These are phyloP conservation scores for Rhinoraja longicauda DNA, from an alignment of 2,797 vertebrate genomes.

Conservation along the genomic window DNA sequence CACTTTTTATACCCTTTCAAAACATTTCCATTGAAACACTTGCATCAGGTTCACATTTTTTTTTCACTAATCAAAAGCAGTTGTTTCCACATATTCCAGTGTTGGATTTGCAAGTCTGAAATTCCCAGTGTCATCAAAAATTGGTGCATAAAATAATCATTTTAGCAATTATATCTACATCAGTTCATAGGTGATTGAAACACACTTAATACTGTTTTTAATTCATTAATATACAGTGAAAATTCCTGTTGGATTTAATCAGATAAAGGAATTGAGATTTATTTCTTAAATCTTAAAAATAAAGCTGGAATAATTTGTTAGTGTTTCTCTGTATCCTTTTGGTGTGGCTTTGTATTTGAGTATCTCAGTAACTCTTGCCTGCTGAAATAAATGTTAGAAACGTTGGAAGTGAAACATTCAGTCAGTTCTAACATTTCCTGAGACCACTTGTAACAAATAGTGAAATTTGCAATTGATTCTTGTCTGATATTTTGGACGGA, in stretches of 20 bases:
- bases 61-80: neutral
- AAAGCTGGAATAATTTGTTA: neutral
- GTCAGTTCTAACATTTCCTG: neutral
- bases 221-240: neutral
- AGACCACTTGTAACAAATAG: too few species aligned
- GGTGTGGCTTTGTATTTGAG: neutral
- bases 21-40: neutral
- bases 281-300: neutral
- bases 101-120: neutral
- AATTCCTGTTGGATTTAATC: neutral
- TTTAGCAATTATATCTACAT: neutral
- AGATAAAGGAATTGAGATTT: neutral
- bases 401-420: neutral
- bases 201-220: neutral
- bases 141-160: neutral
- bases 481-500: neutral
- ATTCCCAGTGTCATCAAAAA: neutral
- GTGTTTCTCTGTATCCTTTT: neutral
- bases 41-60: neutral
- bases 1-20: constrained; percentile 14
- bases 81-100: neutral
- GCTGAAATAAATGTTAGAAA: neutral
- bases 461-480: neutral
- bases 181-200: neutral
- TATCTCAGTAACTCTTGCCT: neutral